Evolutionary conservation across 1,140 invertebrate genomes (phyloP).

Genomic region (Pseudomyrmex dendroicus): DNA sequence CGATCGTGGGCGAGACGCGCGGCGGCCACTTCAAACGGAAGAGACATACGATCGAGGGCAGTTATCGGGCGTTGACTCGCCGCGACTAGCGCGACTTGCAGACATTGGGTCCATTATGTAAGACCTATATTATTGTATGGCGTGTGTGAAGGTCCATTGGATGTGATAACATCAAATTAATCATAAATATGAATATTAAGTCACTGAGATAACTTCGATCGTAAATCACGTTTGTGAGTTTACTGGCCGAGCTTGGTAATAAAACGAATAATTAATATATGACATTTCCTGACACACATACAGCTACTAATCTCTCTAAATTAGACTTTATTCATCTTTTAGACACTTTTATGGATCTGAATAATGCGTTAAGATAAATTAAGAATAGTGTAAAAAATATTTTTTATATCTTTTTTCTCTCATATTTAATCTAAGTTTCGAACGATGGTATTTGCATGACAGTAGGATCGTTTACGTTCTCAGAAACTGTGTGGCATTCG

Average conservation of each 20-base stretch:
- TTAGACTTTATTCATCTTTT: neutral
- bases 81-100: neutral
- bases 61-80: conserved; percentile 41
- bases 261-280: neutral
- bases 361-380: no score
- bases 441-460: no score
- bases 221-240: conserved; percentile 30
- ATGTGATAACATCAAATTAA: conserved; percentile 15
- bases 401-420: no score
- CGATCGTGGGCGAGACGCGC: conserved; percentile 13
- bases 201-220: neutral
- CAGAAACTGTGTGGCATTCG: neutral
- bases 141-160: neutral
- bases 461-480: neutral
- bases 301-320: neutral
- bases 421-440: no score
- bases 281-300: neutral
- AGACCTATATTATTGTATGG: conserved; percentile 29
- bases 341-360: no score
- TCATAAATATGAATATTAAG: conserved; percentile 38
- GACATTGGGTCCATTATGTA: conserved; percentile 32
- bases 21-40: conserved; percentile 28
- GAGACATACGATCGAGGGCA: neutral
- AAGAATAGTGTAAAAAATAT: no score
- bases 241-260: neutral